A percentile compares a stretch with the other conserved stretches of the same genome.
Conservation (phyloP, 2,888 invertebrate species). For the Linyphia triangularis region DNA sequence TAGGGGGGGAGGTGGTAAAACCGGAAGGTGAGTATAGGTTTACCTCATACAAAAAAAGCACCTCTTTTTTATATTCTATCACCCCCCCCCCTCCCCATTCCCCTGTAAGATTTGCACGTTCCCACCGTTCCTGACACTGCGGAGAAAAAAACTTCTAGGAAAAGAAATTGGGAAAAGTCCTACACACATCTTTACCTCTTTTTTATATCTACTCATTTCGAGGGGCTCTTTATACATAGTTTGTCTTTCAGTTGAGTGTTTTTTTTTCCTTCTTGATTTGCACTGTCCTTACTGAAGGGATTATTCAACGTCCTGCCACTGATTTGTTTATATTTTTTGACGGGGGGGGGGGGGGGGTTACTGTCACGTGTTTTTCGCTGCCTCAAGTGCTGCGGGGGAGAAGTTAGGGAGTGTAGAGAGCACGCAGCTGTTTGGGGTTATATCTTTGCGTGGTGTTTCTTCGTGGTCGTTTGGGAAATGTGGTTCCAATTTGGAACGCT, state of each 20-base stretch:
- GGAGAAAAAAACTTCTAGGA: background rate
- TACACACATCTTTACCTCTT: too few species aligned
- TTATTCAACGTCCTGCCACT: slow-evolving; percentile 36
- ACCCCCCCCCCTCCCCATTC: background rate
- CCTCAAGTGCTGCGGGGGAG: slow-evolving; percentile 3
- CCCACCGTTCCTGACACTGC: background rate
- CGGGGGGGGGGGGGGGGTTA: too few species aligned
- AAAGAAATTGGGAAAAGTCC: slow-evolving; percentile 33
- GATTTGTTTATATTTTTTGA: slow-evolving; percentile 54
- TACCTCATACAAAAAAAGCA: slow-evolving; percentile 42
- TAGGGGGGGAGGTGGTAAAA: background rate
- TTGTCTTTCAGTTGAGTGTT: slow-evolving; percentile 3
- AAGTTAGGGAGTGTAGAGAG: background rate
- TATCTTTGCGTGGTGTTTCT: slow-evolving; percentile 5
- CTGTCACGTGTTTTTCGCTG: slow-evolving; percentile 1
- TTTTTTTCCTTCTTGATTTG: slow-evolving; percentile 28
- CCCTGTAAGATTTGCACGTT: background rate
- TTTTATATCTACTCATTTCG: background rate
- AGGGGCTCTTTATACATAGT: too few species aligned
- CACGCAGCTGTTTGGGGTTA: slow-evolving; percentile 59
- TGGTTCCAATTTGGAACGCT: slow-evolving; percentile 65
- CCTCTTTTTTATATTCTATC: slow-evolving; percentile 7
- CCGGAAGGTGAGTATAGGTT: slow-evolving; percentile 59
- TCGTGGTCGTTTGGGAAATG: slow-evolving; percentile 31
- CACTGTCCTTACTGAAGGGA: slow-evolving; percentile 29